Percentiles rank a stretch among this genome's conserved stretches.
Evolutionary conservation across 2,113 vertebrate genomes (phyloP).

Genomic region (Engraulis encrasicolus): DNA sequence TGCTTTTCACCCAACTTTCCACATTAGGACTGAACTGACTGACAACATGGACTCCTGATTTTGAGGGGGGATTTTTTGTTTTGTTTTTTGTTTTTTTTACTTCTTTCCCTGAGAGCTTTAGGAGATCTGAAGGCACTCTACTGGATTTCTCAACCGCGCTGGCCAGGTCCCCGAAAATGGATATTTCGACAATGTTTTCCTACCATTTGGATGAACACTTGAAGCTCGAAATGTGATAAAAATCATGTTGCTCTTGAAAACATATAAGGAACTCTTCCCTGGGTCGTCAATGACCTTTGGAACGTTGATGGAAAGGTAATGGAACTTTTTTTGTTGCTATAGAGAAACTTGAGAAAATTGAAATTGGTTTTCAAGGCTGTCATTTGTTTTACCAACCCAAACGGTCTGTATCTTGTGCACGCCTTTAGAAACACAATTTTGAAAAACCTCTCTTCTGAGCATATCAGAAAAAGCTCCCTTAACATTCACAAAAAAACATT

Average conservation of each 20-base stretch:
- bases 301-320: constrained; percentile 39
- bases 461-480: too few relatives aligned
- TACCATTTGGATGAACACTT: constrained; percentile 30
- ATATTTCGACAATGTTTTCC: constrained; percentile 20
- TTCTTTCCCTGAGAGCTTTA: neutral
- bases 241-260: constrained; percentile 46
- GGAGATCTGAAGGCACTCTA: neutral
- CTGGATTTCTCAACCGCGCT: neutral
- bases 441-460: too few relatives aligned
- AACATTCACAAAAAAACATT: too few relatives aligned
- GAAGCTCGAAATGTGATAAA: constrained; percentile 45
- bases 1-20: neutral
- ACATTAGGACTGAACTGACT: neutral
- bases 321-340: neutral
- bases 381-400: neutral
- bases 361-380: neutral
- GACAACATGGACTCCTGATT: neutral
- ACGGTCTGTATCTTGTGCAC: neutral
- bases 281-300: constrained; percentile 15
- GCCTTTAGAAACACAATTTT: neutral
- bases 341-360: neutral
- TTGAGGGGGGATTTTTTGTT: too few relatives aligned
- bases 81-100: too few relatives aligned
- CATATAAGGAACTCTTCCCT: constrained; percentile 35
- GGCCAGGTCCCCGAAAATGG: constrained; percentile 2